Conservation (phyloP, 2,113 vertebrate genomes). For the Microcebus murinus region DNA sequence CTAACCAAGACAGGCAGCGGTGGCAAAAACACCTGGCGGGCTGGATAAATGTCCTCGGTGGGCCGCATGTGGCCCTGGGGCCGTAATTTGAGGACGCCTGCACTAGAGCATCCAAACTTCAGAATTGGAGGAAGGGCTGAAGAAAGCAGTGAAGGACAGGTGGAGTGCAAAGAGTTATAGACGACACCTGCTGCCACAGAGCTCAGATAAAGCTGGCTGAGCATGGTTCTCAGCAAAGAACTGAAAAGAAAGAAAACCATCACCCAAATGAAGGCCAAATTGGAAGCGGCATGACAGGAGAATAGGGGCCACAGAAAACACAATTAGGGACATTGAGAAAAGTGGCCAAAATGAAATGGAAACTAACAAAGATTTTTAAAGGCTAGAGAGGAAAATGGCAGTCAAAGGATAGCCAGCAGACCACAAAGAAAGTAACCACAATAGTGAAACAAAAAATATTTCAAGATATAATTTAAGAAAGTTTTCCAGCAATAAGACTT, state of each 20-base stretch:
- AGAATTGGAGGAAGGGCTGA: neutral
- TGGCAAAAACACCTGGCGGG: too few species aligned
- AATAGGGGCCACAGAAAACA: neutral
- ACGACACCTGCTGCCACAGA: neutral
- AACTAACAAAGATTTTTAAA: neutral
- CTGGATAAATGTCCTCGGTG: too few species aligned
- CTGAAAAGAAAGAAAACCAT: neutral
- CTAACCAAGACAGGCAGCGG: too few species aligned
- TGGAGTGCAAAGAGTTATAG: neutral
- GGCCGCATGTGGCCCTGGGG: too few species aligned
- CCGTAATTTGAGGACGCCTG: neutral
- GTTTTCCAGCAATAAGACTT: neutral
- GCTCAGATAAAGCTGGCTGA: neutral
- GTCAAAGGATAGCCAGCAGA: neutral
- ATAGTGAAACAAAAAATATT: neutral
- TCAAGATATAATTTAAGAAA: conserved; percentile 21
- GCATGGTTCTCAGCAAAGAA: neutral
- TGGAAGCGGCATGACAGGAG: neutral
- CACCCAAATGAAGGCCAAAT: neutral
- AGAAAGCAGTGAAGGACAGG: neutral
- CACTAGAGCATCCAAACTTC: neutral
- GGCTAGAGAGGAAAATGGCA: neutral
- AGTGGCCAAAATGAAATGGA: neutral
- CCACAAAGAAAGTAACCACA: neutral
- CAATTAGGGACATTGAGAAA: neutral